Evolutionary conservation across 2,113 vertebrate species (phyloP).

Genomic region (Tympanuchus pallidicinctus): DNA sequence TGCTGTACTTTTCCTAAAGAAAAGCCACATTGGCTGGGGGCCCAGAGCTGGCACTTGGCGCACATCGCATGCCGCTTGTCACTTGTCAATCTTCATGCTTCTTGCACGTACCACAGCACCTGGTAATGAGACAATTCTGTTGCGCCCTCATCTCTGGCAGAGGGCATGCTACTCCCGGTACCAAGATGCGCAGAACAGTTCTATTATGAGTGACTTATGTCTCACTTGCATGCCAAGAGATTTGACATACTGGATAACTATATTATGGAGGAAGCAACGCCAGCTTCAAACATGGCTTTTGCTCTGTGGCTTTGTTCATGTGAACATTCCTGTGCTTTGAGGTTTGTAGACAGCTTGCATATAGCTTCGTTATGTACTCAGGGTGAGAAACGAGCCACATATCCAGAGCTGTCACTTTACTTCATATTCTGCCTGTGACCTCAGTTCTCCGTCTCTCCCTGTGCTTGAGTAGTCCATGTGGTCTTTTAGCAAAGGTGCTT

Average conservation of each 20-base stretch:
- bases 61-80: not conserved
- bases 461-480: rapidly evolving
- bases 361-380: rapidly evolving
- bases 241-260: not conserved
- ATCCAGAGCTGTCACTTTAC: rapidly evolving
- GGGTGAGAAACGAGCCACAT: rapidly evolving
- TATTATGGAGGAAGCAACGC: rapidly evolving
- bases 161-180: not conserved
- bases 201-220: not conserved
- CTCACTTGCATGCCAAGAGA: not conserved
- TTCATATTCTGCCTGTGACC: not conserved
- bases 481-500: not conserved
- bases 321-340: not conserved
- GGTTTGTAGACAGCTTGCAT: not conserved
- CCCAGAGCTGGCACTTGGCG: conserved; percentile 6
- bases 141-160: not conserved
- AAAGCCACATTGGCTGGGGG: not conserved
- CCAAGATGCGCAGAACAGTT: not conserved
- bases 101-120: not conserved
- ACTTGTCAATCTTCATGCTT: not conserved
- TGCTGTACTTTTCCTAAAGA: conserved; percentile 34
- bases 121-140: not conserved
- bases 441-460: rapidly evolving
- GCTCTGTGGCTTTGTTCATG: not conserved
- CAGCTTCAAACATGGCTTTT: not conserved